phyloP scores from a whole-genome alignment of 2,888 invertebrate species.

The Caenorhabditis zanzibari region DNA sequence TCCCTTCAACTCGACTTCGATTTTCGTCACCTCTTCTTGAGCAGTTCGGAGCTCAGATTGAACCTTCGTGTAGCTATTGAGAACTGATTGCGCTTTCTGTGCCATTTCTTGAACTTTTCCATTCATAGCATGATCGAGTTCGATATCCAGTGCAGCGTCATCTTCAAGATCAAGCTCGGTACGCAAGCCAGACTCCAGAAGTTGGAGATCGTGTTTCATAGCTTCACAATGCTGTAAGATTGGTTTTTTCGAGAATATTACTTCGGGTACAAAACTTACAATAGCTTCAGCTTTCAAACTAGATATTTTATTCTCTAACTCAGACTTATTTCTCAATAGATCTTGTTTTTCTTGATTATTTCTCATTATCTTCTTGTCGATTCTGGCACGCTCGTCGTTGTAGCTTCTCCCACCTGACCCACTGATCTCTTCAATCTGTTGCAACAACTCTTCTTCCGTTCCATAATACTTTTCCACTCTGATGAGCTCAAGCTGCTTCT shows the following conservation, averaged over 20 bases:
- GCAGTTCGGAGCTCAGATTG: conserved; percentile 41
- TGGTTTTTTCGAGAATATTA: no score
- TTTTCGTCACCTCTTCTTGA: conserved; percentile 49
- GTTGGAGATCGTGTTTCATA: conserved; percentile 17
- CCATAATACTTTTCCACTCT: conserved; percentile 64
- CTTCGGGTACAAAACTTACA: neutral
- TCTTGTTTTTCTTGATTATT: conserved; percentile 44
- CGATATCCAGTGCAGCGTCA: conserved; percentile 12
- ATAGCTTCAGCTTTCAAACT: conserved; percentile 48
- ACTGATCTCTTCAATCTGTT: conserved; percentile 50
- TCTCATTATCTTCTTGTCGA: conserved; percentile 26
- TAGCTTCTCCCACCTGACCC: conserved; percentile 21
- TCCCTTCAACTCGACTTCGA: conserved; percentile 41
- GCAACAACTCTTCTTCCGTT: conserved; percentile 54
- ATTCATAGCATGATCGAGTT: conserved; percentile 25
- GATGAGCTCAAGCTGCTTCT: conserved; percentile 64
- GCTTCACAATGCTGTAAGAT: conserved; percentile 37
- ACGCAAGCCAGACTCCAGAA: conserved; percentile 22
- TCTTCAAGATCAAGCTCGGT: conserved; percentile 23
- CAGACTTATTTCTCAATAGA: conserved; percentile 22
- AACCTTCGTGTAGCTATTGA: neutral
- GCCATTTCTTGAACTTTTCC: conserved; percentile 7
- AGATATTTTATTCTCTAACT: conserved; percentile 31
- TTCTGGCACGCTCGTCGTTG: conserved; percentile 25
- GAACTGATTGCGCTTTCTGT: neutral